Percentiles rank a stretch among this genome's conserved stretches.
Conservation (phyloP, 1,140 invertebrate genomes). For the Zaprionus inermis region DNA sequence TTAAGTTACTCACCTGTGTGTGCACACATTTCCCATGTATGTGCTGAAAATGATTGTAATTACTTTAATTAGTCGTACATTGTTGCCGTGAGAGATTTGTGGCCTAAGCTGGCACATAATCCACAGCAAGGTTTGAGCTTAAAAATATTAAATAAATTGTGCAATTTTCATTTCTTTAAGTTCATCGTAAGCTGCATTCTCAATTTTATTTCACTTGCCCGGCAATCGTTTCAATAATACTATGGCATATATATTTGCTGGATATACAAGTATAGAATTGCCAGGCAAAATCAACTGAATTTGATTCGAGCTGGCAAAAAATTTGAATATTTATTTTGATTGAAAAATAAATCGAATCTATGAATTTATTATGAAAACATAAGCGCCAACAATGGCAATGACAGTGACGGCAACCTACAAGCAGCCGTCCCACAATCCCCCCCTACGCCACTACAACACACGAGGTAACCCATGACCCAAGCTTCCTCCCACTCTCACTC, state of each 20-base stretch:
- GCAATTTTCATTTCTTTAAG: neutral
- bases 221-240: constrained; percentile 7
- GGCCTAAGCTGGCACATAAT: constrained; percentile 9
- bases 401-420: constrained; percentile 31
- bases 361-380: constrained; percentile 83
- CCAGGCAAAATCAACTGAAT: constrained; percentile 39
- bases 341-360: constrained; percentile 84
- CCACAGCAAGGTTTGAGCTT: neutral
- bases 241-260: neutral
- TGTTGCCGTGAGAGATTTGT: constrained; percentile 47
- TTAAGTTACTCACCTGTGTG: constrained; percentile 48
- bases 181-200: neutral
- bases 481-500: neutral
- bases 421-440: neutral
- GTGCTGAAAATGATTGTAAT: constrained; percentile 56
- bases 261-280: constrained; percentile 3
- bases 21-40: neutral
- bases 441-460: neutral
- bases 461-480: neutral
- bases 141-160: neutral
- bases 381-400: constrained; percentile 67
- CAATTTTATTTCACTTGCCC: neutral
- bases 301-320: constrained; percentile 53
- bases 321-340: constrained; percentile 77
- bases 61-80: constrained; percentile 72